phyloP scores from a whole-genome alignment of 2,797 vertebrate species.

The Chelonia mydas region DNA sequence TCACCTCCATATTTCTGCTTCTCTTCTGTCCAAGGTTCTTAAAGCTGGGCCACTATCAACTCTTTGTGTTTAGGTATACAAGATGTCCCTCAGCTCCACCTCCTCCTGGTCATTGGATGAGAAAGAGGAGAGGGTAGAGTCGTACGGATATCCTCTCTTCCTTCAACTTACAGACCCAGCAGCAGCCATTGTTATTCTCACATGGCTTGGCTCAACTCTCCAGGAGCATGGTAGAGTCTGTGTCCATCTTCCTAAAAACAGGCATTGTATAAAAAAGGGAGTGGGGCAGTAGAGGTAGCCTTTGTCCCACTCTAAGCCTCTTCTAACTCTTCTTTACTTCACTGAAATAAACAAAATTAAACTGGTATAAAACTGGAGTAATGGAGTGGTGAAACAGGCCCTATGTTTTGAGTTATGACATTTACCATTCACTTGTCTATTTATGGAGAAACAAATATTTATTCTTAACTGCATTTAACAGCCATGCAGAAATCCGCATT shows the following conservation, averaged over 20 bases:
- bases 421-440: not conserved
- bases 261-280: no score
- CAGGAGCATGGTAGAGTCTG: not conserved
- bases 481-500: not conserved
- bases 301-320: not conserved
- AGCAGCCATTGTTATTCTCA: not conserved
- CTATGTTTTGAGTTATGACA: not conserved
- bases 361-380: not conserved
- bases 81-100: not conserved
- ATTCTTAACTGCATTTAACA: not conserved
- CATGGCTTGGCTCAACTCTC: not conserved
- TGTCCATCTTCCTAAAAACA: not conserved
- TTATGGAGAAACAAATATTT: not conserved
- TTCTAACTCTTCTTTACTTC: not conserved
- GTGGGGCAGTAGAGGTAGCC: not conserved
- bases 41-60: not conserved
- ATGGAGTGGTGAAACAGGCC: not conserved
- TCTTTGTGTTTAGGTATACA: not conserved
- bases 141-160: not conserved
- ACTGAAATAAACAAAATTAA: not conserved
- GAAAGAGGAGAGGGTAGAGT: not conserved
- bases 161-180: not conserved
- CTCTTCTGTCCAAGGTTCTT: not conserved
- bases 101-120: not conserved
- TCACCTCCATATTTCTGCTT: not conserved